phyloP scores from a whole-genome alignment of 2,113 vertebrate genomes.

The Hyperoodon ampullatus region DNA sequence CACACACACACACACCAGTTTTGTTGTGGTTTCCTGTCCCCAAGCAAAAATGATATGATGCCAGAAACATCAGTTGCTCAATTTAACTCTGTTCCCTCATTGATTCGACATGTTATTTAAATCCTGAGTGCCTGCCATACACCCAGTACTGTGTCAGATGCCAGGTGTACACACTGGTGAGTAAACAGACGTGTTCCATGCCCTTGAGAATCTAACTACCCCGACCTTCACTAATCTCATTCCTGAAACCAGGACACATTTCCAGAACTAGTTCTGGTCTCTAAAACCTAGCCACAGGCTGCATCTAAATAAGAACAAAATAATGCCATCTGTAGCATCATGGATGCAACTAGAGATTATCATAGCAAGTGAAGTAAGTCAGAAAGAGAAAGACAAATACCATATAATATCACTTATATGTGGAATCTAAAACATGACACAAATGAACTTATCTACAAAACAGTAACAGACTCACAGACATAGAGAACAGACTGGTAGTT shows the following conservation, averaged over 20 bases:
- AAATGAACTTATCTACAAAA: background rate
- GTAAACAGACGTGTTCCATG: background rate
- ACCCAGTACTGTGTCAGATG: background rate
- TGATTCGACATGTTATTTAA: background rate
- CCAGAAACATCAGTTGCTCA: background rate
- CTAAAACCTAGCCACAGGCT: background rate
- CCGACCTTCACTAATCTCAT: background rate
- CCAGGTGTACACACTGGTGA: background rate
- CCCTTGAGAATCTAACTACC: background rate
- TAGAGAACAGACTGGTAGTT: background rate
- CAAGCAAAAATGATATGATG: background rate
- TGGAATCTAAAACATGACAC: background rate
- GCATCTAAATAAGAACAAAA: background rate
- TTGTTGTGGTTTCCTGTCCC: background rate
- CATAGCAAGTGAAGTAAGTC: background rate
- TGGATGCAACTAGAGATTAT: background rate
- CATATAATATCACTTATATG: rapidly evolving
- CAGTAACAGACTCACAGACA: background rate
- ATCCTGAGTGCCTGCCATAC: background rate
- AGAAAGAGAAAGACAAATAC: background rate
- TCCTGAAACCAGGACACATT: background rate
- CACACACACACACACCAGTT: background rate
- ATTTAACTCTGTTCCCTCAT: background rate
- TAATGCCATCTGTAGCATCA: background rate
- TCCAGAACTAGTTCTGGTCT: background rate